Conservation (phyloP, 2,113 vertebrate species). For the Isurus oxyrinchus region DNA sequence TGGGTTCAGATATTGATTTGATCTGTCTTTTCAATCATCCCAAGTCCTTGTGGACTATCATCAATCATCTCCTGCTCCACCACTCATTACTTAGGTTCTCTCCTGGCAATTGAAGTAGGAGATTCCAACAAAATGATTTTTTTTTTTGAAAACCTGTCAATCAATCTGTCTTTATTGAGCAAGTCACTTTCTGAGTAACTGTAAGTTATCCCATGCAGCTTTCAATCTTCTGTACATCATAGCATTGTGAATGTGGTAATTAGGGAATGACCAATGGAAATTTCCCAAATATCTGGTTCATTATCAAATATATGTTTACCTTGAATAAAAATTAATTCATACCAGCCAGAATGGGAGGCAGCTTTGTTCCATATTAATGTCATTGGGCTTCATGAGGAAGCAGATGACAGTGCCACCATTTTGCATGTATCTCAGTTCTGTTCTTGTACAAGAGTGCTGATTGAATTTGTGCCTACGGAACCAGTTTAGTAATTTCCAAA, state of each 20-base stretch:
- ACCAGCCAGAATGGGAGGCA: not conserved
- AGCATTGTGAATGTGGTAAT: not conserved
- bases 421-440: not conserved
- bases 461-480: not conserved
- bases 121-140: slow-evolving; percentile 27
- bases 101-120: not conserved
- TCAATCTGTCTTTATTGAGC: slow-evolving; percentile 16
- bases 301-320: not conserved
- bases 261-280: not conserved
- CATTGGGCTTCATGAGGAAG: not conserved
- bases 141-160: not conserved
- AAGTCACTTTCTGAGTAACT: not conserved
- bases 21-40: slow-evolving; percentile 35
- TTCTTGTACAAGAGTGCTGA: not conserved
- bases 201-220: not conserved
- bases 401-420: not conserved
- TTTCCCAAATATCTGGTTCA: not conserved
- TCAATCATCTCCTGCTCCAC: slow-evolving; percentile 1
- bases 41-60: slow-evolving; percentile 18
- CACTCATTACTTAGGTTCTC: not conserved
- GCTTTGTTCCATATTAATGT: not conserved
- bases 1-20: slow-evolving; percentile 18
- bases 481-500: not conserved
- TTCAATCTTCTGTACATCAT: not conserved
- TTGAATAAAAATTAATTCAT: not conserved